Evolutionary conservation across 2,797 vertebrate species (phyloP).

Genomic region (Cichlasoma orientale): DNA sequence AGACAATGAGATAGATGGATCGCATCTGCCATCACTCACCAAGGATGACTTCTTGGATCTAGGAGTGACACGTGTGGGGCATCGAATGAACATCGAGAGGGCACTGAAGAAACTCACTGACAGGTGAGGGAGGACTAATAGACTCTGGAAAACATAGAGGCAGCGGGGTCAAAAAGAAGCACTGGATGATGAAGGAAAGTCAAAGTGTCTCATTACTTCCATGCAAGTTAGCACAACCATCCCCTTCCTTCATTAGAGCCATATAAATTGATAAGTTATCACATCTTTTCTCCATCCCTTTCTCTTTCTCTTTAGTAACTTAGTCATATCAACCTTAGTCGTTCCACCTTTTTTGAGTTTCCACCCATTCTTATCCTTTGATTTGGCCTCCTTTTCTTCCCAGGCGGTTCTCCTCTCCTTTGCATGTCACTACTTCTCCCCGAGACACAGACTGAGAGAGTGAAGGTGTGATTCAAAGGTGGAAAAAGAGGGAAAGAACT

Average conservation of each 20-base stretch:
- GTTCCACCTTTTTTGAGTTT: conserved; percentile 48
- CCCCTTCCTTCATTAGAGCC: conserved; percentile 46
- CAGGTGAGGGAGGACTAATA: conserved; percentile 84
- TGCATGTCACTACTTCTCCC: conserved; percentile 82
- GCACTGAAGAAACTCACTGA: conserved; percentile 93
- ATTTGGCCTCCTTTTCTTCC: conserved; percentile 73
- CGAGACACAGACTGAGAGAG: conserved; percentile 82
- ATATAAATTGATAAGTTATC: conserved; percentile 52
- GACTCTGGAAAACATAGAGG: conserved; percentile 62
- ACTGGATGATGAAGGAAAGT: conserved; percentile 61
- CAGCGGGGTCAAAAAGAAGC: conserved; percentile 48
- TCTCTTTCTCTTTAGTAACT: conserved; percentile 39
- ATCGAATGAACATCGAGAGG: conserved; percentile 98
- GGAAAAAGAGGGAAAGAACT: conserved; percentile 60
- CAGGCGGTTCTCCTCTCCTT: conserved; percentile 80
- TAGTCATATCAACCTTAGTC: conserved; percentile 46
- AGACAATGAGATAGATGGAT: conserved; percentile 96
- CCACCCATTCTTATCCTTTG: conserved; percentile 65
- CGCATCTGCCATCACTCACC: conserved; percentile 92
- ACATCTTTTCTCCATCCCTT: conserved; percentile 29
- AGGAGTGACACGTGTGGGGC: conserved; percentile 93
- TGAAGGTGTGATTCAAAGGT: conserved; percentile 70
- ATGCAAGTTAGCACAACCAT: conserved; percentile 43
- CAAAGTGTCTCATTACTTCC: conserved; percentile 56
- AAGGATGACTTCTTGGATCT: conserved; percentile 97